Evolutionary conservation across 2,113 vertebrate species (phyloP), one percentile per base, ranked within the genome.

Genomic region (Perccottus glenii): DNA sequence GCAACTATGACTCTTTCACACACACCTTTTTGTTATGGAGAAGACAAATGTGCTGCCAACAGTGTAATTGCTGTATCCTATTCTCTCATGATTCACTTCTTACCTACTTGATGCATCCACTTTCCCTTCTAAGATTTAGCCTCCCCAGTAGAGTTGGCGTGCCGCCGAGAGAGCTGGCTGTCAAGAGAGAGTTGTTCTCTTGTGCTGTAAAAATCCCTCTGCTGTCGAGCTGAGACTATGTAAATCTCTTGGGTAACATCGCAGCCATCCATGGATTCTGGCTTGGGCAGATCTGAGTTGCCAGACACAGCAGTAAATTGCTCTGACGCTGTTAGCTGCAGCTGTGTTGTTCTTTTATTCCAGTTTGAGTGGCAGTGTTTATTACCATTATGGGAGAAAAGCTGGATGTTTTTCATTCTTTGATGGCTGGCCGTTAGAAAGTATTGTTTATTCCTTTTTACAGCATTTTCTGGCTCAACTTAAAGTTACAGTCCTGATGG

Each of bases 121-220:
- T 45, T 70, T 63, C 43, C 63, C 52, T 73, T 47, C 38, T 51
- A 40, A 79, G 87, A 90, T 90, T 84, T 77, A 86, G 89, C 62
- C 40, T 58, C 78, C 61, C 44, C 55, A 65, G 47, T 85, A 60
- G 78, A 83, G 83, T 74, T 79, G 19, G 67, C 61, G 62, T 84
- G 70, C 70, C 61, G 48, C 43, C 62, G 75, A 85, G 77, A 80
- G 65, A 84, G 57, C 77, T 72, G 67, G 85, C 86, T 85, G 80
- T 85, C 84, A 71, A n/a, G n/a, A 45, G 64, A 80, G 77, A 79
- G 69, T 68, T 85, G 70, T 76, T 76, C 78, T 80, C 64, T 48
- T 27, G 64, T 55, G 73, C 62, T 70, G 70, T 75, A 69, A 82
- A 85, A 86, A 69, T 78, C 77, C 73, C 70, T 77, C 47, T 45